Evolutionary conservation across 2,888 invertebrate species (phyloP), one percentile per base, ranked within the genome.

Genomic region (Xestia rhomboidea): DNA sequence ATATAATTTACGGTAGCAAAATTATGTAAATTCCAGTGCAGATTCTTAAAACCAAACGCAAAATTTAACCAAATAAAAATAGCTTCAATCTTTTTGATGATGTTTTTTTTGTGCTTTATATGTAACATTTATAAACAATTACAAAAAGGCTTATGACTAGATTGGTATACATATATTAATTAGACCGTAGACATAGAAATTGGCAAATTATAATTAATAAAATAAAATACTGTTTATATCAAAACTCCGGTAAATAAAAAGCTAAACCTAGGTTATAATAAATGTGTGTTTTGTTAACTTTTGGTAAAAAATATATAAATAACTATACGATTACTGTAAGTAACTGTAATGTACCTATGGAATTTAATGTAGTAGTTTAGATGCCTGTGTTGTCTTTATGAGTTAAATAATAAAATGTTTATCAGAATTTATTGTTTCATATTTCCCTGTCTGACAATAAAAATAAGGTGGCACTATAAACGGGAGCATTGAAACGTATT

Each of bases 301-400:
- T 79, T 86, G 81, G 80, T 75, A 78, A 76, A 77, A 71, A 70
- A 72, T 77, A 81, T 80, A 77, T 77, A 75, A 73, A 77, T 84
- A 83, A 72, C 75, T 82, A 85, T 87, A 85, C 76, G 80, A 81
- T 81, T 84, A 81, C 51, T 77, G 62, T 84, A 79, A 76, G 78
- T 80, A 87, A 92, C 93, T 94, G 93, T 94, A 95, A 94, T 94
- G 93, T 94, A 93, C 91, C 89, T 90, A 91, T 82, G 94, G 93
- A 94, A 94, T 93, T 94, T 79, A 89, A 89, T 89, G 90, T 92
- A 77, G 90, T 93, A 93, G 89, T 80, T 90, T 91, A 93, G 93
- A 90, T 69, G 92, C 92, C 84, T 92, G 88, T 93, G 91, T 94
- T 93, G 90, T 92, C 86, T 88, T 84, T 90, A 81, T 87, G 78